Evolutionary conservation across 2,113 vertebrate genomes (phyloP), one percentile per base, ranked within the genome.

Genomic region (Neomonachus schauinslandi): DNA sequence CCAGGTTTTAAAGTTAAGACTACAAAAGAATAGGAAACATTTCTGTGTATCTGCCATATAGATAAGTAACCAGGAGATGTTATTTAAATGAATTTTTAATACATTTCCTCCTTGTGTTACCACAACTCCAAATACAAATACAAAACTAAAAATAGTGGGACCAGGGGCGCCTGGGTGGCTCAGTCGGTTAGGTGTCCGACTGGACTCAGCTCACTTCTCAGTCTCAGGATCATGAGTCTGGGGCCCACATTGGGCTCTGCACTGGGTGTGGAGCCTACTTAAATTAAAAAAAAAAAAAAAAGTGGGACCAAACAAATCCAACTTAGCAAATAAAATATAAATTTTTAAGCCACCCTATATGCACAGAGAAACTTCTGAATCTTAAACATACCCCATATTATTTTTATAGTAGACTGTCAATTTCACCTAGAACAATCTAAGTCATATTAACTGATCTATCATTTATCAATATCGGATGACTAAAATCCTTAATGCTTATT

Each of bases 51-150:
- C 97, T 77, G 96, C 98, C 98, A 95, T 96, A 95, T 65, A 98
- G 98, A 98, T 99, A 98, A 99, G 95, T 98, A 98, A 98, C 97
- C 97, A 99, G 99, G 98, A 99, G 99, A 98, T 85, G 94, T 99
- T 98, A 98, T 98, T 98, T 98, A 97, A 98, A 96, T 96, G 83
- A 98, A 99, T 98, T 98, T 98, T 98, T 98, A 98, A 99, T 95
- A 99, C 92, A 92, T 99, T 99, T 99, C 99, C 99, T 98, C 98
- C 95, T 97, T 98, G 89, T 98, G 88, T 96, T 92, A 46, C 91
- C 97, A 98, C 98, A 98, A 98, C 96, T 92, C 91, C 95, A 72
- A 92, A 96, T 96, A 97, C 79, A 92, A 93, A 97, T 86, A 81
- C 42, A 92, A 77, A 87, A 86, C 85, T 95, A 94, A 98, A 98